Evolutionary conservation across 2,888 invertebrate species (phyloP).

Genomic region (Eristalis pertinax): DNA sequence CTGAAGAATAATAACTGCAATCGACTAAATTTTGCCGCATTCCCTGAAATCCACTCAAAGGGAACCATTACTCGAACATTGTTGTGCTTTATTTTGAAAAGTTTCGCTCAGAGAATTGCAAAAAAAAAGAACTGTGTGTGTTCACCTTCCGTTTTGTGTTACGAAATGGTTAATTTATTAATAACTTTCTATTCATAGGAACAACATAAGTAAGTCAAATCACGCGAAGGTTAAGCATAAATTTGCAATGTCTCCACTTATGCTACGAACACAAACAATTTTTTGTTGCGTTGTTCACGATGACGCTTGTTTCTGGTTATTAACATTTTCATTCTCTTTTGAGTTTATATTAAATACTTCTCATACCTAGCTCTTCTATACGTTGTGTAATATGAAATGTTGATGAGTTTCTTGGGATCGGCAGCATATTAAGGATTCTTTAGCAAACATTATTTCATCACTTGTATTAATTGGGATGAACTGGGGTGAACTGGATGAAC

Average conservation of each 20-base stretch:
- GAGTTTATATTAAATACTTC: too few relatives aligned
- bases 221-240: constrained; percentile 34
- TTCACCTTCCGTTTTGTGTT: background rate
- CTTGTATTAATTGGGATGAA: too few relatives aligned
- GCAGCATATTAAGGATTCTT: too few relatives aligned
- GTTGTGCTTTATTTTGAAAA: background rate
- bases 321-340: constrained; percentile 1
- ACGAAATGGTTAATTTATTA: background rate
- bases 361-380: too few relatives aligned
- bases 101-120: background rate
- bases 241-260: constrained; percentile 4
- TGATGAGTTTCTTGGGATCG: too few relatives aligned
- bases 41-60: background rate
- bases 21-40: too few relatives aligned
- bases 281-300: background rate
- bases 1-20: too few relatives aligned
- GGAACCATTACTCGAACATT: too few relatives aligned
- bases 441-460: too few relatives aligned
- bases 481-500: too few relatives aligned
- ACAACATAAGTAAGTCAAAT: background rate
- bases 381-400: too few relatives aligned
- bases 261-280: background rate
- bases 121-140: background rate
- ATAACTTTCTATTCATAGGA: background rate
- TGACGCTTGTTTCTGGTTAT: background rate